These are phyloP conservation scores for Knipowitschia caucasica DNA, from an alignment of 2,797 vertebrate species.

Conservation along the genomic window DNA sequence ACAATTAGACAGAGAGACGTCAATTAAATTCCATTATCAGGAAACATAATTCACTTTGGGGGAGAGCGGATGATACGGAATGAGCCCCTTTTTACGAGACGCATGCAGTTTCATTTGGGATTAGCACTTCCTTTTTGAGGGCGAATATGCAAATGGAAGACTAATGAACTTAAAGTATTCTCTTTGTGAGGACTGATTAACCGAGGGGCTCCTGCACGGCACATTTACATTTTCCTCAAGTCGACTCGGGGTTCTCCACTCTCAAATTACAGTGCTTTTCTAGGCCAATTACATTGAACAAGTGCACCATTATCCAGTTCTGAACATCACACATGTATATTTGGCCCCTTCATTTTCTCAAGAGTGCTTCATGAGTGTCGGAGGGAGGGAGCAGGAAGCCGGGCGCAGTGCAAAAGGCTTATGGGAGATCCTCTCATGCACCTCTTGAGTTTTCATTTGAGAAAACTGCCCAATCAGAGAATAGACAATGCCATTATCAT, in stretches of 20 bases:
- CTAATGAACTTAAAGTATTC: constrained; percentile 78
- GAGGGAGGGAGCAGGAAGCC: constrained; percentile 34
- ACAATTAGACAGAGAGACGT: constrained; percentile 23
- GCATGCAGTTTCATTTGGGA: constrained; percentile 68
- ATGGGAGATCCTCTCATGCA: constrained; percentile 14
- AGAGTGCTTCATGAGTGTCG: constrained; percentile 66
- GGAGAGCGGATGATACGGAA: constrained; percentile 38
- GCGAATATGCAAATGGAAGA: constrained; percentile 68
- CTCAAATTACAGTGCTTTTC: constrained; percentile 78
- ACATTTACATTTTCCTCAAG: constrained; percentile 77
- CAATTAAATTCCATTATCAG: constrained; percentile 23
- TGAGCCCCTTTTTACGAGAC: constrained; percentile 55
- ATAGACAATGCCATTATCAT: background rate
- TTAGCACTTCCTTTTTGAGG: constrained; percentile 66
- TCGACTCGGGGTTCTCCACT: constrained; percentile 73
- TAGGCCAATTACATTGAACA: constrained; percentile 75
- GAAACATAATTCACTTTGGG: constrained; percentile 27
- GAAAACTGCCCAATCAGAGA: background rate
- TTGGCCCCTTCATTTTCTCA: constrained; percentile 79
- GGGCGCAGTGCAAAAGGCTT: constrained; percentile 28
- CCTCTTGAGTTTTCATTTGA: background rate
- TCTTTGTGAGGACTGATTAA: constrained; percentile 78
- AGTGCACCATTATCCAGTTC: constrained; percentile 79
- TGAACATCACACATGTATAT: constrained; percentile 77
- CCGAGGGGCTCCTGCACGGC: constrained; percentile 68